Base-by-base conservation (phyloP, 2,113 vertebrate genomes). In the Zapus hudsonius region DNA sequence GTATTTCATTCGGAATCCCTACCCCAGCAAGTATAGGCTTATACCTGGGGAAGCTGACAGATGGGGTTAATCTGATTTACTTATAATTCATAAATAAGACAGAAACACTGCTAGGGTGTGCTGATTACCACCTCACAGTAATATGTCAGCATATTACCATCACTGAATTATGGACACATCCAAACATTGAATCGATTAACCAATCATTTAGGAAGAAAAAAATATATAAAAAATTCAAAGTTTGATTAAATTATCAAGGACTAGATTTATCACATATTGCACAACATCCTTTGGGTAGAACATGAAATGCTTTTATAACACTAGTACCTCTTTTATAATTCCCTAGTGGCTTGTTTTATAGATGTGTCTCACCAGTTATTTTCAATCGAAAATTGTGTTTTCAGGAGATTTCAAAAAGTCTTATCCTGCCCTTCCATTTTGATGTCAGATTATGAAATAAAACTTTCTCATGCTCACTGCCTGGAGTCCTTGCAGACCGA, bases 1-100 rank as follows among this genome's bases (percentile, higher is more conserved):
- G n/a, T n/a, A n/a, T 80, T 73, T 95, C 59, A 79, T 66, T 31
- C 40, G 12, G 90, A 63, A 89, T 91, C n/a, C n/a, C 15, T 81
- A 89, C 25, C 57, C 31, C 44, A 55, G 72, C 52, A 74, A 93
- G 61, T 80, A 36, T 13, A 92, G n/a, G n/a, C 72, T 83, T 47
- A 12, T 70, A 59, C 84, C 52, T 12, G 40, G n/a, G 61, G 31
- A 85, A 91, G 44, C 95, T 95, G 33, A 90, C 93, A 93, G 73
- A 78, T 7, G 12, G 27, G 20, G 19, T 70, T 87, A 76, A 69
- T 82, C 67, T 87, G 40, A 75, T 75, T 87, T 16, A 47, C 15
- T 5, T 67, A 81, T 91, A 67, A 76, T 76, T 94, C n/a, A 87
- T 93, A 94, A 87, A 81, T 95, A 84, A 93, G 89, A 89, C 9